These are phyloP conservation scores for Myopa testacea DNA, from an alignment of 2,888 invertebrate genomes.

Conservation along the genomic window DNA sequence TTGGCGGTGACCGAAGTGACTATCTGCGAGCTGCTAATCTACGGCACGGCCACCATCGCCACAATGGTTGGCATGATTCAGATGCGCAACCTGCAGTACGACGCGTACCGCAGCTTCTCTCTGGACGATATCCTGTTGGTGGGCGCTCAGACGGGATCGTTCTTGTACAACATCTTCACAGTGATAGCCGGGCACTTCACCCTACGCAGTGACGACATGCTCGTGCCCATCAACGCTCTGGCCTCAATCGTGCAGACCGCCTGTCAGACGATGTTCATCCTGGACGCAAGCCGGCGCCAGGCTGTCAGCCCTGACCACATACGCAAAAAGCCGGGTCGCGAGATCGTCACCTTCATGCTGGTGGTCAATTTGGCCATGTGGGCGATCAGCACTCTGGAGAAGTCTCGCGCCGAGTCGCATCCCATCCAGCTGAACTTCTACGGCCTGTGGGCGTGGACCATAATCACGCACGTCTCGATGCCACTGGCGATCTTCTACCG, in stretches of 20 bases:
- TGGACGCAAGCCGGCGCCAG: slow-evolving; percentile 88
- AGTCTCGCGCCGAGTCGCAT: slow-evolving; percentile 90
- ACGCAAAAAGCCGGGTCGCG: slow-evolving; percentile 88
- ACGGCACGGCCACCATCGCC: slow-evolving; percentile 86
- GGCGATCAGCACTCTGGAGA: slow-evolving; percentile 93
- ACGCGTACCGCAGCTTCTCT: slow-evolving; percentile 83
- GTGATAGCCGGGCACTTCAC: slow-evolving; percentile 94
- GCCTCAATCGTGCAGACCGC: slow-evolving; percentile 90
- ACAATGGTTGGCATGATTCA: slow-evolving; percentile 90
- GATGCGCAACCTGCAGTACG: slow-evolving; percentile 86
- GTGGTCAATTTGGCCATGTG: slow-evolving; percentile 94
- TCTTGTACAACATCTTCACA: slow-evolving; percentile 92
- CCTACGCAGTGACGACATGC: slow-evolving; percentile 80
- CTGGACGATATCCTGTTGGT: slow-evolving; percentile 91
- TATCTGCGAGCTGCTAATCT: slow-evolving; percentile 87
- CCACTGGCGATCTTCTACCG: slow-evolving; percentile 93
- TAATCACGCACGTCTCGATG: slow-evolving; percentile 94
- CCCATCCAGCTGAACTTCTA: slow-evolving; percentile 93
- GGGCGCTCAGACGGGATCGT: slow-evolving; percentile 94
- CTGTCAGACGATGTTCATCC: slow-evolving; percentile 89
- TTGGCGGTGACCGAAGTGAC: slow-evolving; percentile 90
- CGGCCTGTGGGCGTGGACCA: slow-evolving; percentile 95
- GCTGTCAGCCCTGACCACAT: slow-evolving; percentile 86
- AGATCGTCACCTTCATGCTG: slow-evolving; percentile 91
- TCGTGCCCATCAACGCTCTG: slow-evolving; percentile 85